These are phyloP conservation scores for Psylliodes chrysocephalus DNA, from an alignment of 2,888 invertebrate genomes.

Conservation along the genomic window DNA sequence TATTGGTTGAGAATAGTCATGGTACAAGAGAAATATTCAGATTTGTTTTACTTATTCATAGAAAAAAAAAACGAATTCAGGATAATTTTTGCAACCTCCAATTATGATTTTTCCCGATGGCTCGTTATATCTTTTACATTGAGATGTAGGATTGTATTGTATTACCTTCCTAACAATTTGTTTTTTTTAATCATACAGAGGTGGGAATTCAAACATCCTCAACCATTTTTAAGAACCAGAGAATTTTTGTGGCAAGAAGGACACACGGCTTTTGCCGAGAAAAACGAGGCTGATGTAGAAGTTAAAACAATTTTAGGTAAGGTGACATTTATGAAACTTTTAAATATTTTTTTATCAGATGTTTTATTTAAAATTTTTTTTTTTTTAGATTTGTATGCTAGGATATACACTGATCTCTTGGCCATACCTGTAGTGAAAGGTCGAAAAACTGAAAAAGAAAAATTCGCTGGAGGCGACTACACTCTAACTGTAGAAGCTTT, in stretches of 20 bases:
- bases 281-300: slow-evolving; percentile 89
- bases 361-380: too few relatives aligned
- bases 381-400: slow-evolving; percentile 81
- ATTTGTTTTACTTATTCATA: too few relatives aligned
- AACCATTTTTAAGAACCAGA: slow-evolving; percentile 96
- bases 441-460: slow-evolving; percentile 97
- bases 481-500: slow-evolving; percentile 98
- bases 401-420: slow-evolving; percentile 88
- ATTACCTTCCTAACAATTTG: too few relatives aligned
- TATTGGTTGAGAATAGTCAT: too few relatives aligned
- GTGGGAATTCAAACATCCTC: slow-evolving; percentile 99
- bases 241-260: slow-evolving; percentile 99
- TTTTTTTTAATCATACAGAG: slow-evolving; percentile 72
- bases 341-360: too few relatives aligned
- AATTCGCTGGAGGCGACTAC: slow-evolving; percentile 98
- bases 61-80: too few relatives aligned
- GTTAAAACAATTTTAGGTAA: slow-evolving; percentile 79
- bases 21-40: too few relatives aligned
- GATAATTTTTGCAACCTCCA: too few relatives aligned
- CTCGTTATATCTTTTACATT: too few relatives aligned
- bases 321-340: too few relatives aligned
- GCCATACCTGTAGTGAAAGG: slow-evolving; percentile 97
- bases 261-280: slow-evolving; percentile 90
- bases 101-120: too few relatives aligned
- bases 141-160: too few relatives aligned